These are phyloP conservation scores for Plestiodon gilberti DNA, from an alignment of 2,113 vertebrate species.

Conservation along the genomic window DNA sequence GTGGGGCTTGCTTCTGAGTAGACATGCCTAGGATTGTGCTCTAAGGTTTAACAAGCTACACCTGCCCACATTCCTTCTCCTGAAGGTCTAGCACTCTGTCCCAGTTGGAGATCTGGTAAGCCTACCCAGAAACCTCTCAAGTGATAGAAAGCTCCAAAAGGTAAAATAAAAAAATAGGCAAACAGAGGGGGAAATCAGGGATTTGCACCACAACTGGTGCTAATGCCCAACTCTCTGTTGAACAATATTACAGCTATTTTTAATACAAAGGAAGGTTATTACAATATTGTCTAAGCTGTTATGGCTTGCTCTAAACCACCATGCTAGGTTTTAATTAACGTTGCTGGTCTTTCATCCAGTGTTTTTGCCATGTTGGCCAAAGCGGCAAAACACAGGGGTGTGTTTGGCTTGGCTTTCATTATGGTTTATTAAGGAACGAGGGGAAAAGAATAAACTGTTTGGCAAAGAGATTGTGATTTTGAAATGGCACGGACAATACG, in stretches of 20 bases:
- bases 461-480: neutral
- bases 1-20: too few species aligned
- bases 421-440: neutral
- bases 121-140: too few species aligned
- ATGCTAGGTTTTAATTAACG: constrained; percentile 56
- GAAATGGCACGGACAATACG: fast-evolving
- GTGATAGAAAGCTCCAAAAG: too few species aligned
- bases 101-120: too few species aligned
- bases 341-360: constrained; percentile 41
- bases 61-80: too few species aligned
- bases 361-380: constrained; percentile 43
- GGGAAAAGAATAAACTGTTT: neutral
- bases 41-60: too few species aligned
- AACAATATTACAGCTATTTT: constrained; percentile 50
- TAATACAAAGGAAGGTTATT: constrained; percentile 51
- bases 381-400: constrained; percentile 27
- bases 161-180: too few species aligned
- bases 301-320: constrained; percentile 15
- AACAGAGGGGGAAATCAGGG: too few species aligned
- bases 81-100: too few species aligned
- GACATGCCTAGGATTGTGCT: too few species aligned
- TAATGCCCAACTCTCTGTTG: constrained; percentile 52
- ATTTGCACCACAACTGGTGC: constrained; percentile 18
- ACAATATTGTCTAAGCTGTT: constrained; percentile 29
- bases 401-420: constrained; percentile 10